Percentiles rank a stretch among this genome's conserved stretches.
Evolutionary conservation across 2,797 vertebrate genomes (phyloP).

Genomic region (Ciconia nigra): DNA sequence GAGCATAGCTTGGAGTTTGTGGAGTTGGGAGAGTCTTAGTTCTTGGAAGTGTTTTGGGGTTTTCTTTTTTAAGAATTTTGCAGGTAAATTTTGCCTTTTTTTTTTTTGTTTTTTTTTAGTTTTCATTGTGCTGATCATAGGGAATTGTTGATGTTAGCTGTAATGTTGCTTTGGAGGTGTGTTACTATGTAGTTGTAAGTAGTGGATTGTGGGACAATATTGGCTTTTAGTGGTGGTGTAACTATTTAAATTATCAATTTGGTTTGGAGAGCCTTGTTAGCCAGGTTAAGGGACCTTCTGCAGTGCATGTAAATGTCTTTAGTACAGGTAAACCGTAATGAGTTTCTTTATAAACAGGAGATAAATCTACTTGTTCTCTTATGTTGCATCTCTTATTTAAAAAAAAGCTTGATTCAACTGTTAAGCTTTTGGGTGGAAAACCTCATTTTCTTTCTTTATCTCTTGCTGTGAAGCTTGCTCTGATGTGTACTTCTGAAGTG

Average conservation of each 20-base stretch:
- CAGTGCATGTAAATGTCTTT: rapidly evolving
- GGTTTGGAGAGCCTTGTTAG: not conserved
- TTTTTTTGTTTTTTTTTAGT: rapidly evolving
- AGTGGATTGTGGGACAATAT: not conserved
- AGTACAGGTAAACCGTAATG: not conserved
- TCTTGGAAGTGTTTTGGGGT: not conserved
- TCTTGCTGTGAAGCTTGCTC: not conserved
- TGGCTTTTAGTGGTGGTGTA: not conserved
- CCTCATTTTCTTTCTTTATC: not conserved
- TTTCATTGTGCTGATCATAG: rapidly evolving
- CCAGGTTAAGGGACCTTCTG: not conserved
- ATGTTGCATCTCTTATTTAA: rapidly evolving
- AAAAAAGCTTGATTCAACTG: not conserved
- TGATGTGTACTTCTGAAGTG: rapidly evolving
- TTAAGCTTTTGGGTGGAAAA: not conserved
- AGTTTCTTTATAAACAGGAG: not conserved
- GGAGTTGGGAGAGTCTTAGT: rapidly evolving
- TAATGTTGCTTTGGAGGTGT: not conserved
- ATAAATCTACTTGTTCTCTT: not conserved
- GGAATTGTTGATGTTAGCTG: rapidly evolving
- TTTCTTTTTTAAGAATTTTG: not conserved
- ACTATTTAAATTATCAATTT: not conserved
- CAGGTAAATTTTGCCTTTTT: not conserved
- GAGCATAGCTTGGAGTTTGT: rapidly evolving
- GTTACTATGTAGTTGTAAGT: rapidly evolving